Base-by-base conservation (phyloP, 2,888 invertebrate species). In the Notocelia uddmanniana region DNA sequence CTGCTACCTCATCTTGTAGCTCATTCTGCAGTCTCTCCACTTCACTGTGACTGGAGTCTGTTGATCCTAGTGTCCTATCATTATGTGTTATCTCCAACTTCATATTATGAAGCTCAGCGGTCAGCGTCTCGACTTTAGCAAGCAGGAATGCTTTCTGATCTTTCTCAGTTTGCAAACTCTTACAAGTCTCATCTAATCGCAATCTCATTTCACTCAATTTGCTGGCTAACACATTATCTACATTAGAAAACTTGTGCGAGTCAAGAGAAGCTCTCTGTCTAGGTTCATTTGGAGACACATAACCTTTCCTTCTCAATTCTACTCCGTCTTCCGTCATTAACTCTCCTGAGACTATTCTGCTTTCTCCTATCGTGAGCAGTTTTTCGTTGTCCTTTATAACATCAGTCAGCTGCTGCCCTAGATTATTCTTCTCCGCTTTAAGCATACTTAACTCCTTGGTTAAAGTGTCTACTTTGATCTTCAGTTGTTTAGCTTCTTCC, bases 401-500 rank as follows among this genome's bases (percentile, higher is more conserved):
- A 80, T 97, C 97, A 18, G 95, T 95, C 75, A 97, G 95, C 84
- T 97, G 97, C 68, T 95, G 89, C 85, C 97, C 96, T 18, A 97
- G 86, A 77, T 97, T 97, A 78, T 95, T 96, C 83, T 96, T 97
- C 80, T 98, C 97, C 0, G 97, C 94, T 91, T 97, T 97, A 68
- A 96, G 93, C 0, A 95, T 93, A 73, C 95, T 95, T 0, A 96
- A 92, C 83, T 98, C 98, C 89, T 98, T 98, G 74, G 96, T 89
- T 0, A 97, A 94, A 10, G 95, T 89, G 83, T 98, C 98, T 45
- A 98, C 91, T 92, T 97, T 98, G 48, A 95, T 95, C 79, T 97
- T 95, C 3, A 98, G 86, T 77, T 96, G 96, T 86, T 98, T 97
- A 1, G 97, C 96, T 89, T 99, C 98, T 80, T 99, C 98, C 50